A percentile compares a stretch with the other conserved stretches of the same genome.
Conservation (phyloP, 2,797 vertebrate genomes). For the Malacoraja senta region DNA sequence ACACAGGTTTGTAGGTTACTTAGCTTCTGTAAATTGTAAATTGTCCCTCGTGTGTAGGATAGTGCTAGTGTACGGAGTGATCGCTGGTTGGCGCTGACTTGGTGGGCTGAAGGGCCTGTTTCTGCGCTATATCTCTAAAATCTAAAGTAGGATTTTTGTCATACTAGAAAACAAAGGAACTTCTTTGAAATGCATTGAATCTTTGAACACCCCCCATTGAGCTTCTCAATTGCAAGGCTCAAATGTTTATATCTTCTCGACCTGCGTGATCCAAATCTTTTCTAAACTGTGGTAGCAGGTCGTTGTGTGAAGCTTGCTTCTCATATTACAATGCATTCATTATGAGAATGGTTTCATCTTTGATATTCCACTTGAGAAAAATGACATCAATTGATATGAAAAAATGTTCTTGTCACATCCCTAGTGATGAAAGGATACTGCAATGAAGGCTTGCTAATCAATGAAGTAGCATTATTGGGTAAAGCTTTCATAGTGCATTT, state of each 20-base stretch:
- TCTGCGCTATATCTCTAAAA: too few relatives aligned
- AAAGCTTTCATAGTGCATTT: not conserved
- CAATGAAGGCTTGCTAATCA: not conserved
- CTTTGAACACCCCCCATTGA: not conserved
- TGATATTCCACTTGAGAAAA: conserved; percentile 2
- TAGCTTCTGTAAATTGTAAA: too few relatives aligned
- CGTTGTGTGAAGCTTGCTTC: not conserved
- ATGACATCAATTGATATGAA: not conserved
- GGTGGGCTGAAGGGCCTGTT: too few relatives aligned
- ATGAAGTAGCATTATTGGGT: not conserved
- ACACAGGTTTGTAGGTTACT: too few relatives aligned
- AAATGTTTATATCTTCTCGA: not conserved
- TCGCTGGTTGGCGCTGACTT: too few relatives aligned
- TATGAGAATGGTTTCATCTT: not conserved
- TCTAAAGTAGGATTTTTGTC: too few relatives aligned
- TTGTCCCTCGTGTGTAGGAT: too few relatives aligned
- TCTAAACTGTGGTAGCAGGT: not conserved
- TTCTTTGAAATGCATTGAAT: not conserved
- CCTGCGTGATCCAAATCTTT: not conserved
- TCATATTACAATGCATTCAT: not conserved
- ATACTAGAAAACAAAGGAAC: not conserved
- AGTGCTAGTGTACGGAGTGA: too few relatives aligned
- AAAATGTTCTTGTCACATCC: conserved; percentile 15
- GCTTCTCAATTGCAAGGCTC: not conserved
- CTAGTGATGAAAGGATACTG: conserved; percentile 4